These are phyloP conservation scores for Brevimyrus niger DNA, from an alignment of 2,113 vertebrate species.

Conservation along the genomic window DNA sequence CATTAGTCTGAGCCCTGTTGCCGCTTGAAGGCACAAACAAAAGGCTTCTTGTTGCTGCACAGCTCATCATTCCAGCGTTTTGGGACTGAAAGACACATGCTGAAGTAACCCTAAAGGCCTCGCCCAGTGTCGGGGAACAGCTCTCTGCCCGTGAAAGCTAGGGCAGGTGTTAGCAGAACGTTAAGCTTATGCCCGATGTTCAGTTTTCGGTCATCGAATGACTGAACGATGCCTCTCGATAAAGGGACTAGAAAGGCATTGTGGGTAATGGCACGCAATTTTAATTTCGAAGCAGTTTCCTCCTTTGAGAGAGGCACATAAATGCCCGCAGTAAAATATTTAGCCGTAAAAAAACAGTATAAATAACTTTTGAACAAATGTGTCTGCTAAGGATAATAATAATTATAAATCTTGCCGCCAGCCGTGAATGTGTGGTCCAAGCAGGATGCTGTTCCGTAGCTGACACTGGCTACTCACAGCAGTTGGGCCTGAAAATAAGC, in stretches of 20 bases:
- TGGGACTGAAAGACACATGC: background rate
- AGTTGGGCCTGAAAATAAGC: background rate
- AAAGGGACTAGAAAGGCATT: background rate
- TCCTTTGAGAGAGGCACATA: background rate
- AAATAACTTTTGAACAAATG: constrained; percentile 1
- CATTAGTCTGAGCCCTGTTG: background rate
- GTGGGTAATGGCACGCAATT: background rate
- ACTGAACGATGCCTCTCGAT: background rate
- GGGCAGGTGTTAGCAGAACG: background rate
- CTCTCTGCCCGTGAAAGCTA: background rate
- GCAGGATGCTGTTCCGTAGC: background rate
- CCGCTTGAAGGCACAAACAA: background rate
- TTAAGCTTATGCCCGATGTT: background rate
- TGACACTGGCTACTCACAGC: background rate
- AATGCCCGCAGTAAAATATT: background rate
- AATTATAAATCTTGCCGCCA: background rate
- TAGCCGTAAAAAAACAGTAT: background rate
- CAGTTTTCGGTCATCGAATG: background rate
- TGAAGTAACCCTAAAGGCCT: background rate
- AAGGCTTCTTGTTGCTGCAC: background rate
- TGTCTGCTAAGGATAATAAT: background rate
- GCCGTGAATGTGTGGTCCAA: background rate
- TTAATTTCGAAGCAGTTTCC: background rate
- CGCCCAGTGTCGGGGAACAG: background rate
- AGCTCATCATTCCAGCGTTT: background rate